Evolutionary conservation across 2,888 invertebrate species (phyloP).

Genomic region (Cecidostiba fungosa): DNA sequence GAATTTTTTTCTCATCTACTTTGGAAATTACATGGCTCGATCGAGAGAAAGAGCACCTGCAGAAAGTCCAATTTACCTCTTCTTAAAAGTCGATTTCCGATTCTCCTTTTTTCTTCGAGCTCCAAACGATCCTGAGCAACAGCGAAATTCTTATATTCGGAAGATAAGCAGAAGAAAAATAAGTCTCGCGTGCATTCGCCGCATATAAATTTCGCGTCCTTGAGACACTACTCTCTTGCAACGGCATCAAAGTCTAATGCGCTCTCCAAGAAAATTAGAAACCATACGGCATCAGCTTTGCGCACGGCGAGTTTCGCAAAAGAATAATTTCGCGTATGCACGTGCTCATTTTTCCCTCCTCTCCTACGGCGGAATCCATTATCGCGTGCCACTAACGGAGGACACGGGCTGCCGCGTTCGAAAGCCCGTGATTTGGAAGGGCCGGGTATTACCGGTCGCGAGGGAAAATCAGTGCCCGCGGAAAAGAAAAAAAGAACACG

Average conservation of each 20-base stretch:
- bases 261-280: constrained; percentile 31
- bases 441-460: constrained; percentile 21
- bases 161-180: not conserved
- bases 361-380: constrained; percentile 10
- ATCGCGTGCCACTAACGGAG: constrained; percentile 53
- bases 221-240: not conserved
- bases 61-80: constrained; percentile 40
- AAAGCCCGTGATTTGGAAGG: constrained; percentile 58
- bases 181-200: not conserved
- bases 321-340: constrained; percentile 20
- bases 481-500: constrained; percentile 29
- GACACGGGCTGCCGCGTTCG: constrained; percentile 42
- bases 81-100: constrained; percentile 13
- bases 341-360: constrained; percentile 2
- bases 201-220: not conserved
- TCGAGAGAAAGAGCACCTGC: constrained; percentile 37
- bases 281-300: not conserved
- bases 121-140: not conserved
- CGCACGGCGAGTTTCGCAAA: constrained; percentile 20
- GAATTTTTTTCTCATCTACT: not conserved
- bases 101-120: not conserved
- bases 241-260: not conserved
- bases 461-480: constrained; percentile 54
- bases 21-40: constrained; percentile 50
- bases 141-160: not conserved